phyloP scores from a whole-genome alignment of 2,797 vertebrate genomes.

The Xenops minutus region DNA sequence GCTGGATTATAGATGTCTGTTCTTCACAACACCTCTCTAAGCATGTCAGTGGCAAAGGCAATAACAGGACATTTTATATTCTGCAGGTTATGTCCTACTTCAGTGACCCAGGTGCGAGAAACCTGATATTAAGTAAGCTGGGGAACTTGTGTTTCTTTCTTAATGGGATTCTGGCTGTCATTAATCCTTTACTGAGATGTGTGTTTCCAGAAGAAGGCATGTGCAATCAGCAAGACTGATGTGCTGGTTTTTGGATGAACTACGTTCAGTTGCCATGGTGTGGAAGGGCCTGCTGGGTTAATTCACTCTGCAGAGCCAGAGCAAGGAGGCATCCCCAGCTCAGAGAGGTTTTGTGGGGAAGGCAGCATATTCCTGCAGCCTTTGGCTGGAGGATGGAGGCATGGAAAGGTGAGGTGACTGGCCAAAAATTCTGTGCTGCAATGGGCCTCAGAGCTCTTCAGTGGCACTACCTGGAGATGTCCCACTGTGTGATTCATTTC shows the following conservation, averaged over 20 bases:
- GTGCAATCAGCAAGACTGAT: slow-evolving; percentile 25
- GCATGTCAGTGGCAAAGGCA: background rate
- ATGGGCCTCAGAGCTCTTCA: accelerated
- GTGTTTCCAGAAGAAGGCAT: slow-evolving; percentile 32
- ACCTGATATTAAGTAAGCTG: slow-evolving; percentile 44
- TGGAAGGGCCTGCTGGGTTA: background rate
- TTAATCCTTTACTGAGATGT: background rate
- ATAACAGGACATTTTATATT: background rate
- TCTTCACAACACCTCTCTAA: background rate
- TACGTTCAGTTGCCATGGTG: background rate
- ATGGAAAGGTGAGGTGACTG: background rate
- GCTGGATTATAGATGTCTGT: background rate
- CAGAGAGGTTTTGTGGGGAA: background rate
- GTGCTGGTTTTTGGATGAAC: background rate
- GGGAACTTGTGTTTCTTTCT: slow-evolving; percentile 29
- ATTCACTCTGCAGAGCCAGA: background rate
- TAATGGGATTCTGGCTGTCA: slow-evolving; percentile 34
- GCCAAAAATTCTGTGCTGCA: background rate
- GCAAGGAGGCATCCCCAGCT: background rate
- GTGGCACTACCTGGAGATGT: accelerated
- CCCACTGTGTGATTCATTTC: background rate
- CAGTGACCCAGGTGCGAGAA: slow-evolving; percentile 18
- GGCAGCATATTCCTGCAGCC: accelerated
- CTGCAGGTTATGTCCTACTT: background rate
- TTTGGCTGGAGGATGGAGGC: background rate